These are phyloP conservation scores for Cassiopea xamachana DNA, from an alignment of 30 jellyfish, hydroid and myxozoan species.

Conservation along the genomic window DNA sequence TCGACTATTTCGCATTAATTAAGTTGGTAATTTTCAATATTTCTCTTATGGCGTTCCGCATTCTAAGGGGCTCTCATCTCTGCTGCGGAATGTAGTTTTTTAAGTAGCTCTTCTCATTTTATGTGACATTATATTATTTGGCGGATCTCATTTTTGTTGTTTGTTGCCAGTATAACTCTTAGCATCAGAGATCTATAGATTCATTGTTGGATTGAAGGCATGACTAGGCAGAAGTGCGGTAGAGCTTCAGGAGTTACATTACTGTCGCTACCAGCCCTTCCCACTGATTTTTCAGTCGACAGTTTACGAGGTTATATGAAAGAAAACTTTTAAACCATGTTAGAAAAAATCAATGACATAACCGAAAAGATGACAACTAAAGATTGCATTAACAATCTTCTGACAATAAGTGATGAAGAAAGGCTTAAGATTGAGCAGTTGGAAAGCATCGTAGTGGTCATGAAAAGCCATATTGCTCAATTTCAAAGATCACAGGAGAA, in stretches of 20 bases:
- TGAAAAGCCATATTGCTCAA: conserved; percentile 40
- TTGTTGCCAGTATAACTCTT: not conserved
- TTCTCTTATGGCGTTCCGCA: not conserved
- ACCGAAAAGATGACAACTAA: conserved; percentile 40
- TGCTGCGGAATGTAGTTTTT: not conserved
- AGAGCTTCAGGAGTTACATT: conserved; percentile 6
- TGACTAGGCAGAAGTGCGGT: conserved; percentile 17
- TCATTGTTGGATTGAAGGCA: conserved; percentile 10
- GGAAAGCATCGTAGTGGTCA: conserved; percentile 30
- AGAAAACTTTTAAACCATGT: conserved; percentile 24
- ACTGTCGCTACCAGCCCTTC: conserved; percentile 16
- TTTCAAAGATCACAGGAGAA: conserved; percentile 26
- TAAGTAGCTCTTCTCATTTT: conserved; percentile 12
- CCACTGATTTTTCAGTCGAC: conserved; percentile 12
- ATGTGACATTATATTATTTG: not conserved
- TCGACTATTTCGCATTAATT: no score
- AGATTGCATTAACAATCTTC: conserved; percentile 30
- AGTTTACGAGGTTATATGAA: conserved; percentile 26
- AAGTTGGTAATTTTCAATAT: no score
- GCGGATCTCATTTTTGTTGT: conserved; percentile 9
- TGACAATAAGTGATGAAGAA: conserved; percentile 29
- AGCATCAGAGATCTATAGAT: conserved; percentile 12
- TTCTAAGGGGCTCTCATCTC: conserved; percentile 8
- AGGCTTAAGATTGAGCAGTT: conserved; percentile 23
- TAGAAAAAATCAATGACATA: not conserved